These are phyloP conservation scores for Chrysomela aeneicollis DNA, from an alignment of 2,888 invertebrate species.

Conservation along the genomic window DNA sequence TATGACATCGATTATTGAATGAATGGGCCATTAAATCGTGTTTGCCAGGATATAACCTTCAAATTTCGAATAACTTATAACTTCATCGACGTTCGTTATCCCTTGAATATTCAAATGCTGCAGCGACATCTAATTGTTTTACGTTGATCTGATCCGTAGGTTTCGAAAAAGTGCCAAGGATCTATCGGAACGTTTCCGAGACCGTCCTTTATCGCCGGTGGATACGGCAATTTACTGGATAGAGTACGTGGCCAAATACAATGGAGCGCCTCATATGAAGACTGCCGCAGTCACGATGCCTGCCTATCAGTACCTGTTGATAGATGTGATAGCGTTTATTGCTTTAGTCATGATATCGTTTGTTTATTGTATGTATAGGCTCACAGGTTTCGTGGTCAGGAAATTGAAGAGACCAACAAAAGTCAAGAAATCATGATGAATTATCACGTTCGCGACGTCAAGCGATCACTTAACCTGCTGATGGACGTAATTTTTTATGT, in stretches of 20 bases:
- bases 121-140: too few species aligned
- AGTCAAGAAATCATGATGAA: slow-evolving; percentile 1
- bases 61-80: too few species aligned
- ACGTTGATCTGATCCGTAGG: slow-evolving; percentile 42
- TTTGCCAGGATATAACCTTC: too few species aligned
- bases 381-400: neutral
- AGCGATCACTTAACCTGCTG: too few species aligned
- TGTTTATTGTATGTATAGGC: neutral
- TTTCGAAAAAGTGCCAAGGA: slow-evolving; percentile 57
- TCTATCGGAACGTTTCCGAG: slow-evolving; percentile 63
- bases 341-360: neutral
- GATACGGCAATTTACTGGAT: slow-evolving; percentile 73
- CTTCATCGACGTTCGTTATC: neutral
- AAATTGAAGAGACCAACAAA: neutral
- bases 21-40: too few species aligned
- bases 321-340: slow-evolving; percentile 65
- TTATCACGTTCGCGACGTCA: too few species aligned
- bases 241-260: slow-evolving; percentile 69
- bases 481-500: too few species aligned
- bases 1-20: too few species aligned
- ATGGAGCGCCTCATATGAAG: slow-evolving; percentile 65
- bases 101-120: neutral
- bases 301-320: slow-evolving; percentile 63
- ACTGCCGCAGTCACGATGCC: slow-evolving; percentile 66
- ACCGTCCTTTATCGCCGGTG: slow-evolving; percentile 66